phyloP scores from a whole-genome alignment of 2,888 invertebrate genomes.

The Hemaris fuciformis region DNA sequence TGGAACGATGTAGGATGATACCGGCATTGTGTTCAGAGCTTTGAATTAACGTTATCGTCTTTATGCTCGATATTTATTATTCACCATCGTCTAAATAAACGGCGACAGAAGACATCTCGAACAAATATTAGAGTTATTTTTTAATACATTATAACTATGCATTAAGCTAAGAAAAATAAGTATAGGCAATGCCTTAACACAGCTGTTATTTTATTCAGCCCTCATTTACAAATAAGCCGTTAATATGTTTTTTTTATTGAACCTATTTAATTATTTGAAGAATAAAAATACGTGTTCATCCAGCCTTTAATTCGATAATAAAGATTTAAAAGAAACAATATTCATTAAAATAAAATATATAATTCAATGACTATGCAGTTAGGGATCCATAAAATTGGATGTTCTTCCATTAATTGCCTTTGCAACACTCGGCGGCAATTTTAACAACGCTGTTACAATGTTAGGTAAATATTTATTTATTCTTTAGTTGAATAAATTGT shows the following conservation, averaged over 20 bases:
- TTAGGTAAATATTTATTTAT: background rate
- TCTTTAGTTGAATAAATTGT: background rate
- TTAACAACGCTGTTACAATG: background rate
- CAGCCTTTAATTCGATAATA: background rate
- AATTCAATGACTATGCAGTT: background rate
- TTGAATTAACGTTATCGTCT: too few relatives aligned
- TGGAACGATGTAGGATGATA: too few relatives aligned
- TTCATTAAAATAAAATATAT: background rate
- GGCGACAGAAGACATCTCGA: too few relatives aligned
- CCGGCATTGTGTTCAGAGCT: too few relatives aligned
- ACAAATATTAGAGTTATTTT: too few relatives aligned
- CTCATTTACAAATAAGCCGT: too few relatives aligned
- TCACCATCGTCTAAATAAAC: too few relatives aligned
- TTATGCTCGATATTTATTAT: too few relatives aligned
- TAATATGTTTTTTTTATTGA: background rate
- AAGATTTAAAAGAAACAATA: background rate
- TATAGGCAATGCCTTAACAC: too few relatives aligned
- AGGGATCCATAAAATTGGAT: background rate
- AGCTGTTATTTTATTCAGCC: too few relatives aligned
- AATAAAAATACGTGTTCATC: background rate
- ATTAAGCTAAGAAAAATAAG: too few relatives aligned
- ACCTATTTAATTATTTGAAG: background rate
- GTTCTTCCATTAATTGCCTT: background rate
- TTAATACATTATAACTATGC: too few relatives aligned
- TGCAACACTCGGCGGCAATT: background rate